Percentiles rank a stretch among this genome's conserved stretches.
Evolutionary conservation across 2,888 invertebrate genomes (phyloP).

Genomic region (Amphipyra berbera): DNA sequence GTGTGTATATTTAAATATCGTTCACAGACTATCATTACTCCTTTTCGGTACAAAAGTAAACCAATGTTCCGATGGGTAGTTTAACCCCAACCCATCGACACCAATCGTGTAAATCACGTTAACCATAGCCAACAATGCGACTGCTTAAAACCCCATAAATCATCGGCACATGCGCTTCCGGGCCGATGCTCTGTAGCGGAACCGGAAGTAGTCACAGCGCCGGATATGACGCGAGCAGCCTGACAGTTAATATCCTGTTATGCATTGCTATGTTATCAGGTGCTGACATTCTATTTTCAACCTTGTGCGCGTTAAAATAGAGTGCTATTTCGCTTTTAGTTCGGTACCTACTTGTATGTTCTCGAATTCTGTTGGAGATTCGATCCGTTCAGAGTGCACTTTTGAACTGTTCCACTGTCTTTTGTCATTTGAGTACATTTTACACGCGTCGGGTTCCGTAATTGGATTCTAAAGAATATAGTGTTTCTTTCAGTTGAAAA

Average conservation of each 20-base stretch:
- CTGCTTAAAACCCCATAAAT: slow-evolving; percentile 62
- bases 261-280: slow-evolving; percentile 60
- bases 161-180: slow-evolving; percentile 59
- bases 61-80: not conserved
- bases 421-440: slow-evolving; percentile 42
- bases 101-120: slow-evolving; percentile 23
- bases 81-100: slow-evolving; percentile 34
- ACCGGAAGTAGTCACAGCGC: slow-evolving; percentile 78
- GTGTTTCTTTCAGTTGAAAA: not conserved
- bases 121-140: slow-evolving; percentile 54
- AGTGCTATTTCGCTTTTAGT: slow-evolving; percentile 17
- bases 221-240: slow-evolving; percentile 80
- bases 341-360: slow-evolving; percentile 13
- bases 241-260: slow-evolving; percentile 78
- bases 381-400: slow-evolving; percentile 50
- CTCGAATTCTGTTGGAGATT: slow-evolving; percentile 23
- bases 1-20: no score
- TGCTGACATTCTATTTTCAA: slow-evolving; percentile 8
- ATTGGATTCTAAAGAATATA: slow-evolving; percentile 34
- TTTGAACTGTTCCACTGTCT: slow-evolving; percentile 44
- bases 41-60: not conserved
- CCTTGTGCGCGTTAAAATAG: slow-evolving; percentile 21
- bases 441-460: slow-evolving; percentile 23
- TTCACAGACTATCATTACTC: not conserved
- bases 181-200: slow-evolving; percentile 64